These are phyloP conservation scores for Leptinotarsa tumamoca DNA, from an alignment of 2,888 invertebrate genomes.

Conservation along the genomic window DNA sequence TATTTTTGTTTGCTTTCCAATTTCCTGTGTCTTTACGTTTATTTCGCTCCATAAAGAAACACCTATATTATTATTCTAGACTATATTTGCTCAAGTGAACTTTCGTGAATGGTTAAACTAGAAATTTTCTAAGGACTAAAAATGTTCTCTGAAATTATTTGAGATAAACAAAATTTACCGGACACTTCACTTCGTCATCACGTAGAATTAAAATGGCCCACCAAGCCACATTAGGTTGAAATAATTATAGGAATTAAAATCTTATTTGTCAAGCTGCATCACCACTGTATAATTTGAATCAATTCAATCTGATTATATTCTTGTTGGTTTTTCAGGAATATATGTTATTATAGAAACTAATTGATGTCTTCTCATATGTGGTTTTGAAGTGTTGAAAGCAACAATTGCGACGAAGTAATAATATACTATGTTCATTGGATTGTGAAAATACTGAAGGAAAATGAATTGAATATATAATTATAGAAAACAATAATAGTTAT, in stretches of 20 bases:
- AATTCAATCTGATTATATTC: slow-evolving; percentile 8
- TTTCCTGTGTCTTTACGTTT: too few species aligned
- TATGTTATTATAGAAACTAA: slow-evolving; percentile 9
- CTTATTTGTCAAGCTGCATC: slow-evolving; percentile 5
- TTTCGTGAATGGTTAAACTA: too few species aligned
- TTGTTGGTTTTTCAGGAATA: slow-evolving; percentile 5
- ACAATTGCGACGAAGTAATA: background rate
- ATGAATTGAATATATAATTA: background rate
- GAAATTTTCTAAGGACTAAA: too few species aligned
- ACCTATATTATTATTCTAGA: too few species aligned
- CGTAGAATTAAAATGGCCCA: background rate
- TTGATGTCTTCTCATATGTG: background rate
- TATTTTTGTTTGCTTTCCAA: too few species aligned
- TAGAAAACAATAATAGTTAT: background rate
- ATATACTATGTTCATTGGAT: background rate
- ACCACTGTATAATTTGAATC: slow-evolving; percentile 8
- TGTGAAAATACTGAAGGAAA: background rate
- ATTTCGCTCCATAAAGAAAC: too few species aligned
- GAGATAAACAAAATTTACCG: too few species aligned
- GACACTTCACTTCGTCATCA: background rate
- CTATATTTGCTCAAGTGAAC: too few species aligned
- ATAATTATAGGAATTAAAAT: slow-evolving; percentile 2
- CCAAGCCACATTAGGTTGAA: background rate
- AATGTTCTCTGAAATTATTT: too few species aligned
- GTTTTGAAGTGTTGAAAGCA: background rate